Evolutionary conservation across 2,113 vertebrate species (phyloP).

Genomic region (Electrona antarctica): DNA sequence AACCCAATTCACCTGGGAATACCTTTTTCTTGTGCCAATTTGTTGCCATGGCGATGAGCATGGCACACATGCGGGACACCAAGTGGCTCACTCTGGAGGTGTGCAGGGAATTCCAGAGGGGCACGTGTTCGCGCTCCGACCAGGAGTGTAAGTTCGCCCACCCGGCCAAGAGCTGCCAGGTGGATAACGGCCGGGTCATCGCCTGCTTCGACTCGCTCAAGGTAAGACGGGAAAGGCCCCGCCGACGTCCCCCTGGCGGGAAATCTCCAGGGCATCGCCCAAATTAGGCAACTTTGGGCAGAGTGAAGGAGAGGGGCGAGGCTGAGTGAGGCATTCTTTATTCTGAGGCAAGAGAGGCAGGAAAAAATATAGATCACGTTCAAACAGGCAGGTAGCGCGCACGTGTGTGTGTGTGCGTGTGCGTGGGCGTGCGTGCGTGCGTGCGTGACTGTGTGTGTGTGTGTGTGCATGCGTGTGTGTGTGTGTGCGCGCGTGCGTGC

Average conservation of each 20-base stretch:
- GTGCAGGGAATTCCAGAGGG: constrained; percentile 97
- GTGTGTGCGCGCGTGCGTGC: constrained; percentile 15
- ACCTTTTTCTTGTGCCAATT: constrained; percentile 20
- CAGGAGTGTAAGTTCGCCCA: constrained; percentile 98
- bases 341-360: constrained; percentile 1
- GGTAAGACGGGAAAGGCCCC: constrained; percentile 79
- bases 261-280: constrained; percentile 11
- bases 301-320: too few species aligned
- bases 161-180: constrained; percentile 95
- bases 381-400: constrained; percentile 20
- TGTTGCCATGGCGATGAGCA: constrained; percentile 86
- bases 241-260: neutral
- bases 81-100: constrained; percentile 99
- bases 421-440: too few species aligned
- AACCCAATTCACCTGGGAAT: constrained; percentile 40
- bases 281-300: too few species aligned
- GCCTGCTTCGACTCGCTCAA: constrained; percentile 99
- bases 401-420: neutral
- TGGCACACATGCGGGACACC: constrained; percentile 94
- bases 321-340: too few species aligned
- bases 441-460: too few species aligned
- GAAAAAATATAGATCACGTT: constrained; percentile 7
- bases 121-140: constrained; percentile 94
- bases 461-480: neutral
- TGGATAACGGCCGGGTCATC: constrained; percentile 97